These are phyloP conservation scores for Zaprionus africanus DNA, from an alignment of 1,140 invertebrate genomes.

Conservation along the genomic window DNA sequence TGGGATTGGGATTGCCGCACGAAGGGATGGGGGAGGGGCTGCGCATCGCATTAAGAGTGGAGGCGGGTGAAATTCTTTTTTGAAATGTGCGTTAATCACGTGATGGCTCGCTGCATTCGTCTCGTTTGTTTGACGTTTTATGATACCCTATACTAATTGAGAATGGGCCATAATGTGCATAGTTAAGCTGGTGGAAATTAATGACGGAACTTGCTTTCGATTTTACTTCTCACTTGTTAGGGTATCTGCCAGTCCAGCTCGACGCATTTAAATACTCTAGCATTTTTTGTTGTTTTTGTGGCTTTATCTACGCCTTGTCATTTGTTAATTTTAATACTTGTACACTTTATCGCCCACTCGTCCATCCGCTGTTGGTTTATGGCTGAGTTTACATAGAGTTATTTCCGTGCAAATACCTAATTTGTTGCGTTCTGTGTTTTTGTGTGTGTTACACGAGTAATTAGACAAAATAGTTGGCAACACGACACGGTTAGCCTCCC, in stretches of 20 bases:
- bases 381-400: conserved; percentile 41
- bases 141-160: conserved; percentile 6
- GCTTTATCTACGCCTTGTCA: conserved; percentile 65
- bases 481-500: conserved; percentile 44
- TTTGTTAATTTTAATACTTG: conserved; percentile 77
- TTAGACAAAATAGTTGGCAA: conserved; percentile 61
- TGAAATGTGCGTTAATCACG: conserved; percentile 73
- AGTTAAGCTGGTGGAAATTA: not conserved
- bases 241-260: not conserved
- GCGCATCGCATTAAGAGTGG: conserved; percentile 52
- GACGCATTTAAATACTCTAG: not conserved
- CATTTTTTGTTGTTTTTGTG: not conserved
- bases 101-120: conserved; percentile 48
- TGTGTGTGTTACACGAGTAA: conserved; percentile 36
- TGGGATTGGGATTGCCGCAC: not conserved
- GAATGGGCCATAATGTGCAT: not conserved
- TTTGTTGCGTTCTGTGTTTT: conserved; percentile 56
- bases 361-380: conserved; percentile 12
- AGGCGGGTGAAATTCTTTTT: conserved; percentile 31
- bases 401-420: conserved; percentile 73
- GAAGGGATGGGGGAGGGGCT: conserved; percentile 2
- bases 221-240: not conserved
- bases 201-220: not conserved
- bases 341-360: conserved; percentile 64
- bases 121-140: conserved; percentile 12